A percentile compares a stretch with the other conserved stretches of the same genome.
These are phyloP conservation scores for Bettongia penicillata DNA, from an alignment of 2,113 vertebrate species.

Conservation along the genomic window DNA sequence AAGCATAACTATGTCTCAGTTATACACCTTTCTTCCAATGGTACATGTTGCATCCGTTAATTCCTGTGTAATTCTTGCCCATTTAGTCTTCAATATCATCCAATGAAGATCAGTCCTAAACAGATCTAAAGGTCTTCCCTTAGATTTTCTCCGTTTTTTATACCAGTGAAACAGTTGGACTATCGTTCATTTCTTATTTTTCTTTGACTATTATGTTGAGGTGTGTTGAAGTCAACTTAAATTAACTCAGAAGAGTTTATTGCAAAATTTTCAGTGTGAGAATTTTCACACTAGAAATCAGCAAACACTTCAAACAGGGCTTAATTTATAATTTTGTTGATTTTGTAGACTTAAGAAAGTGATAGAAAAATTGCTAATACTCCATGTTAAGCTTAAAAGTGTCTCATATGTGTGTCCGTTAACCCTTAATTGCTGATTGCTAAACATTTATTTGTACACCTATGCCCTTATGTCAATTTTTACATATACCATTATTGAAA, in stretches of 20 bases:
- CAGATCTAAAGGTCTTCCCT: too few species aligned
- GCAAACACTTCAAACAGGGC: too few species aligned
- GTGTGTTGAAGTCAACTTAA: neutral
- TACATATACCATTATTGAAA: neutral
- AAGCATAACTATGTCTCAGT: neutral
- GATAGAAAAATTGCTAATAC: neutral
- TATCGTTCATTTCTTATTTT: neutral
- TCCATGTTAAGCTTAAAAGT: neutral
- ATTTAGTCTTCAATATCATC: neutral
- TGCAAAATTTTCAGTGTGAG: neutral
- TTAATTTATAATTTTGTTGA: neutral
- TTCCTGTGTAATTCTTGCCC: neutral
- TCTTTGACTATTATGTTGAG: neutral
- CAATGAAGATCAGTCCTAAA: neutral
- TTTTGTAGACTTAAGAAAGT: neutral
- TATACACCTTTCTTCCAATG: neutral
- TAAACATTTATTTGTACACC: neutral
- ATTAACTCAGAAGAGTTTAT: neutral
- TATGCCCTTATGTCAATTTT: neutral
- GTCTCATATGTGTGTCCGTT: neutral
- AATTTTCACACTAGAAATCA: neutral
- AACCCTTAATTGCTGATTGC: neutral
- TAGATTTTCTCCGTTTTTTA: too few species aligned
- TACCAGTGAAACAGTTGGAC: neutral
- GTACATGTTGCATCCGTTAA: neutral